These are phyloP conservation scores for Synergus umbraculus DNA, from an alignment of 2,888 invertebrate species.

Conservation along the genomic window DNA sequence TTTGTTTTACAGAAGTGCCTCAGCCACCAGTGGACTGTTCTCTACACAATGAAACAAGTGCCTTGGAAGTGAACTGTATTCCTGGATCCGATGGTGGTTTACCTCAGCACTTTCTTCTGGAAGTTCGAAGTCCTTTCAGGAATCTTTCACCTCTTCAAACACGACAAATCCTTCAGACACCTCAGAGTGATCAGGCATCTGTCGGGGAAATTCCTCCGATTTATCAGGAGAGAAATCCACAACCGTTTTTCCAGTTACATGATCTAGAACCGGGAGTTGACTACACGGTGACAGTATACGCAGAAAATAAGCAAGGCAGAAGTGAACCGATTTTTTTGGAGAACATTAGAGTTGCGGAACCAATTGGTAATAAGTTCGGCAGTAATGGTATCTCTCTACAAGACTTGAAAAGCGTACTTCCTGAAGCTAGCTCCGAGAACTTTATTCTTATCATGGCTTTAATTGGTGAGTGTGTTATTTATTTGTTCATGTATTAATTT, in stretches of 20 bases:
- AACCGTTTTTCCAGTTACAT: slow-evolving; percentile 86
- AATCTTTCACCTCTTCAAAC: slow-evolving; percentile 72
- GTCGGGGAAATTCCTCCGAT: slow-evolving; percentile 67
- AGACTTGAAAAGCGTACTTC: slow-evolving; percentile 69
- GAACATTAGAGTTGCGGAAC: slow-evolving; percentile 78
- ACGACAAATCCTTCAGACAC: slow-evolving; percentile 71
- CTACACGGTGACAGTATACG: slow-evolving; percentile 89
- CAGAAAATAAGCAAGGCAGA: slow-evolving; percentile 89
- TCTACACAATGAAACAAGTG: slow-evolving; percentile 83
- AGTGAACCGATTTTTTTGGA: slow-evolving; percentile 87
- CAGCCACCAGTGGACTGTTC: slow-evolving; percentile 88
- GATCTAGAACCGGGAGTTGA: slow-evolving; percentile 86
- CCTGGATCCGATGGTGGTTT: slow-evolving; percentile 90
- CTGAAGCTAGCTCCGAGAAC: slow-evolving; percentile 64
- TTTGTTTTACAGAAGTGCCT: slow-evolving; percentile 82
- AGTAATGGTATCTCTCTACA: slow-evolving; percentile 66
- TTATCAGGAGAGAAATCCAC: slow-evolving; percentile 70
- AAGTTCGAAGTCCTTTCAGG: slow-evolving; percentile 79
- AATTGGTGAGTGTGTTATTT: slow-evolving; percentile 64
- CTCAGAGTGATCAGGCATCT: slow-evolving; percentile 69
- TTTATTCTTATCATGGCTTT: slow-evolving; percentile 71
- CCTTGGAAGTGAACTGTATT: slow-evolving; percentile 85
- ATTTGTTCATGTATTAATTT: too few relatives aligned
- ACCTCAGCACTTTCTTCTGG: slow-evolving; percentile 89
- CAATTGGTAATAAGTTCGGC: slow-evolving; percentile 60